Percentiles rank a stretch among this genome's conserved stretches.
Evolutionary conservation across 1,140 invertebrate species (phyloP).

Genomic region (Leucophenga varia): DNA sequence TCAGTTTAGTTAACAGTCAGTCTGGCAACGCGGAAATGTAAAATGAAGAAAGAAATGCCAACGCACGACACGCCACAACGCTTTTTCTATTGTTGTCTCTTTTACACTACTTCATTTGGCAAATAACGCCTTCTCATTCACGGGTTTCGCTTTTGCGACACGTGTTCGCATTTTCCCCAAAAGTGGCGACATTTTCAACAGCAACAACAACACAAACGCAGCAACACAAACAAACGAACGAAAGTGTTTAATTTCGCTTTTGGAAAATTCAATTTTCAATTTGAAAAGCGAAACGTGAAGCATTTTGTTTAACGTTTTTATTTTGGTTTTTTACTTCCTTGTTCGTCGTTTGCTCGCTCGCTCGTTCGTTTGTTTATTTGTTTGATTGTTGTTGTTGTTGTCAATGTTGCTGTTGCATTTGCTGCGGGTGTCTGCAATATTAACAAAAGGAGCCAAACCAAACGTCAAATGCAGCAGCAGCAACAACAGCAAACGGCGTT

Average conservation of each 20-base stretch:
- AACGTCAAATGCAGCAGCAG: constrained; percentile 20
- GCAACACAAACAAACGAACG: not conserved
- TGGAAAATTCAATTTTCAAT: constrained; percentile 51
- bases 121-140: too few species aligned
- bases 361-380: constrained; percentile 6
- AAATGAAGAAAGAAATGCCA: too few species aligned
- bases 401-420: constrained; percentile 9
- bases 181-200: not conserved
- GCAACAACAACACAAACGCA: not conserved
- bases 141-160: too few species aligned
- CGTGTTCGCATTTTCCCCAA: too few species aligned
- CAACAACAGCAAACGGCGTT: not conserved
- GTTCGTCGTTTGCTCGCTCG: not conserved
- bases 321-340: not conserved
- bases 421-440: constrained; percentile 25
- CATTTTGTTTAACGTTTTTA: not conserved
- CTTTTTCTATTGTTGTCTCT: not conserved
- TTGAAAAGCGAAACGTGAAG: constrained; percentile 39
- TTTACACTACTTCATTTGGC: too few species aligned
- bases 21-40: not conserved
- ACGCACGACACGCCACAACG: too few species aligned
- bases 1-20: too few species aligned
- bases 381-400: constrained; percentile 12
- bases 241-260: not conserved
- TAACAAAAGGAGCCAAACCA: not conserved